phyloP scores from a whole-genome alignment of 2,888 invertebrate species.

The Plagodis dolabraria region DNA sequence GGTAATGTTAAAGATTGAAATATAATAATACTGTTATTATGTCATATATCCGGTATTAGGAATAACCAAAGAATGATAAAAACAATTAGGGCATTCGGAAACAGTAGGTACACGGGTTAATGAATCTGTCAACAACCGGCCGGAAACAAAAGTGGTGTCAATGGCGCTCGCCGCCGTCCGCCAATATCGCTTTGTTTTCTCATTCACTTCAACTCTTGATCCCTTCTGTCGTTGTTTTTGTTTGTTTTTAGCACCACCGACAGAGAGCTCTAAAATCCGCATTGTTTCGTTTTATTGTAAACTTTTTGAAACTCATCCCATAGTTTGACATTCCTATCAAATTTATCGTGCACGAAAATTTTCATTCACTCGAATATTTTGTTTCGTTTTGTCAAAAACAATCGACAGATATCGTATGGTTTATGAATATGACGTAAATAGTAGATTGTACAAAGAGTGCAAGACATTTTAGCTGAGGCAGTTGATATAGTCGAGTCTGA shows the following conservation, averaged over 20 bases:
- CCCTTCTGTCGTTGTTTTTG: constrained; percentile 38
- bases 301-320: constrained; percentile 30
- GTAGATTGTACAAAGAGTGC: too few species aligned
- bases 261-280: constrained; percentile 33
- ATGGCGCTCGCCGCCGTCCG: constrained; percentile 22
- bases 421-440: neutral
- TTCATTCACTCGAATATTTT: constrained; percentile 1
- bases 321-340: constrained; percentile 21
- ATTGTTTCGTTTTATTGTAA: constrained; percentile 39
- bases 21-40: too few species aligned
- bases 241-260: constrained; percentile 40
- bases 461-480: neutral
- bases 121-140: constrained; percentile 48
- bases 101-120: constrained; percentile 41
- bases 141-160: constrained; percentile 33
- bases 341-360: constrained; percentile 17
- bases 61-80: constrained; percentile 10
- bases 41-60: too few species aligned
- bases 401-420: neutral
- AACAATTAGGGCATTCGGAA: constrained; percentile 27
- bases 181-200: constrained; percentile 42
- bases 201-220: constrained; percentile 44
- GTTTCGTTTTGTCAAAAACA: neutral
- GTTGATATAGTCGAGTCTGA: too few species aligned
- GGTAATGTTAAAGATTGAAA: too few species aligned